phyloP scores from a whole-genome alignment of 1,140 invertebrate genomes.

The Marisa cornuarietis region DNA sequence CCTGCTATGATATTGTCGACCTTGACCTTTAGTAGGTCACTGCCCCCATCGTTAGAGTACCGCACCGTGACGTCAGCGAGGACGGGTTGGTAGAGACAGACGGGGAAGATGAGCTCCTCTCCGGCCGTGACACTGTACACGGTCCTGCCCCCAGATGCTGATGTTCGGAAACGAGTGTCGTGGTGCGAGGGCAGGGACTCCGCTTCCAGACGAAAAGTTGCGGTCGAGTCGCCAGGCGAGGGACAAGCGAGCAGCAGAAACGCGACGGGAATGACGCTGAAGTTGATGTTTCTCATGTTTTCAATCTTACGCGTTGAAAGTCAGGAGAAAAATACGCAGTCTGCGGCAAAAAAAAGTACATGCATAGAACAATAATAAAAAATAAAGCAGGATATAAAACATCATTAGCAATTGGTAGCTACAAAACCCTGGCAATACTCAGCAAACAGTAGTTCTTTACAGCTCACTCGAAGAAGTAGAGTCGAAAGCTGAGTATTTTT shows the following conservation, averaged over 20 bases:
- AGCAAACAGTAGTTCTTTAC: too few species aligned
- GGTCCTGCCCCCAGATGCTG: neutral
- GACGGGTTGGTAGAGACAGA: conserved; percentile 11
- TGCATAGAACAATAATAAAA: too few species aligned
- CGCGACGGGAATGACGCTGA: neutral
- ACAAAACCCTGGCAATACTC: too few species aligned
- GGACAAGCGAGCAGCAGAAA: neutral
- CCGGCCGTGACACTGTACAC: neutral
- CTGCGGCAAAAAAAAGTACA: too few species aligned
- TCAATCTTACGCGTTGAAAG: too few species aligned
- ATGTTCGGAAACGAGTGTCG: neutral
- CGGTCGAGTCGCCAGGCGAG: neutral
- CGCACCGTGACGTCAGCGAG: conserved; percentile 6
- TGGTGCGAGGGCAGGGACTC: neutral
- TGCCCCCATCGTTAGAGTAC: conserved; percentile 19
- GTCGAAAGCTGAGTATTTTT: too few species aligned
- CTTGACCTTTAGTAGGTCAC: neutral
- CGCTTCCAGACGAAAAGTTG: neutral
- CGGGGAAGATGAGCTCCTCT: conserved; percentile 6
- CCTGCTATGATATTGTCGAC: neutral
- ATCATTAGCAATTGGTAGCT: too few species aligned
- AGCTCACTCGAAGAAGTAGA: too few species aligned
- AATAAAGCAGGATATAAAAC: too few species aligned
- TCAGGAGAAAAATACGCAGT: too few species aligned
- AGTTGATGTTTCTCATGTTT: neutral